These are phyloP conservation scores for Prunella fulvescens DNA, from an alignment of 2,113 vertebrate species.

Conservation along the genomic window DNA sequence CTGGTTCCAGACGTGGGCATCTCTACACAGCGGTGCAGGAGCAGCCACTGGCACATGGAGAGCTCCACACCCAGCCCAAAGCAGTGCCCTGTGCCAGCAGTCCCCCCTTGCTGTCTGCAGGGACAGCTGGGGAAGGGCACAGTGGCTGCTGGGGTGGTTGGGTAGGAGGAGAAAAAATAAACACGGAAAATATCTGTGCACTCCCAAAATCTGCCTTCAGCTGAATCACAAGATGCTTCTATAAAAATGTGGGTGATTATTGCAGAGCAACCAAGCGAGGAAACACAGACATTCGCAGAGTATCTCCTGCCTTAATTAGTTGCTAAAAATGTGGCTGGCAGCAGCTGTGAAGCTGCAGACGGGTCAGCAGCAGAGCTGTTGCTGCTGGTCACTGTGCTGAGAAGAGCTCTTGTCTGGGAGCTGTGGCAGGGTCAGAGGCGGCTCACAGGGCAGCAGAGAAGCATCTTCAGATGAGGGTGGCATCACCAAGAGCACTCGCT, in stretches of 20 bases:
- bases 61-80: accelerated
- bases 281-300: neutral
- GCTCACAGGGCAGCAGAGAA: neutral
- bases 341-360: neutral
- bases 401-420: neutral
- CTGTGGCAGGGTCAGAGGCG: neutral
- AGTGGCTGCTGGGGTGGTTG: neutral
- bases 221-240: neutral
- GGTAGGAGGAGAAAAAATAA: neutral
- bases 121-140: neutral
- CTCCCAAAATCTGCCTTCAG: neutral
- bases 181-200: neutral
- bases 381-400: neutral
- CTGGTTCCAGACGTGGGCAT: accelerated
- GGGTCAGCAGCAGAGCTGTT: neutral
- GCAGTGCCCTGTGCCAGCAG: neutral
- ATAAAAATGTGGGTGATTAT: neutral
- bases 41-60: accelerated
- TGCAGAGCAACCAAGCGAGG: neutral
- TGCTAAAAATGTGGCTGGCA: neutral
- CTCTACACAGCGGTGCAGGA: neutral
- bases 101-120: accelerated
- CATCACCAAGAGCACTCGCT: neutral
- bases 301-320: constrained; percentile 5
- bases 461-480: neutral